Percentiles rank a stretch among this genome's conserved stretches.
Evolutionary conservation across 2,113 vertebrate species (phyloP).

Genomic region (Plectropomus leopardus): DNA sequence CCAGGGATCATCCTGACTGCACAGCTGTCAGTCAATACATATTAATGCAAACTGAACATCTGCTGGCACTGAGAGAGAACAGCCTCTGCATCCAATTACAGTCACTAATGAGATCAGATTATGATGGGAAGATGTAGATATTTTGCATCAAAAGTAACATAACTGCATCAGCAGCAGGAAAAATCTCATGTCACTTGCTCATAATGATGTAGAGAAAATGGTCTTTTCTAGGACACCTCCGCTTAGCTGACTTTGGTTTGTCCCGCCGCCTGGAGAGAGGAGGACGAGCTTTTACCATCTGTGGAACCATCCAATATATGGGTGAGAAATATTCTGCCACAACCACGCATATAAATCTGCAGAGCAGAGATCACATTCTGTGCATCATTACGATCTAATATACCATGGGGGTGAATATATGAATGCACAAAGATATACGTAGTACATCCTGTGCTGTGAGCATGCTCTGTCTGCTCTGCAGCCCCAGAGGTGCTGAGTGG

Average conservation of each 20-base stretch:
- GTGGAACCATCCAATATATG: conserved; percentile 97
- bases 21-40: conserved; percentile 13
- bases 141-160: no score
- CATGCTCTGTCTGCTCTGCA: conserved; percentile 69
- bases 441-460: background rate
- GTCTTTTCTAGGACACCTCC: conserved; percentile 90
- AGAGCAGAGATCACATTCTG: background rate
- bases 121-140: background rate
- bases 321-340: conserved; percentile 83
- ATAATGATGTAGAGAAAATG: conserved; percentile 37
- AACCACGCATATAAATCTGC: background rate
- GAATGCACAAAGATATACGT: background rate
- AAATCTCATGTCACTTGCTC: background rate
- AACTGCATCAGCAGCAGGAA: background rate
- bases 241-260: conserved; percentile 95
- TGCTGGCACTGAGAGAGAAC: background rate
- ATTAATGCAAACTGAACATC: conserved; percentile 26
- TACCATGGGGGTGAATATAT: background rate
- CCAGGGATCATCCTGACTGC: conserved; percentile 26
- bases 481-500: conserved; percentile 95
- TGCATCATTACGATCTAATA: background rate
- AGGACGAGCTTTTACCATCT: conserved; percentile 92
- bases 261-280: conserved; percentile 90
- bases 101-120: background rate
- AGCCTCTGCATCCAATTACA: conserved; percentile 9